These are phyloP conservation scores for Isotomurus palustris DNA, from an alignment of 2,888 invertebrate genomes.

Conservation along the genomic window DNA sequence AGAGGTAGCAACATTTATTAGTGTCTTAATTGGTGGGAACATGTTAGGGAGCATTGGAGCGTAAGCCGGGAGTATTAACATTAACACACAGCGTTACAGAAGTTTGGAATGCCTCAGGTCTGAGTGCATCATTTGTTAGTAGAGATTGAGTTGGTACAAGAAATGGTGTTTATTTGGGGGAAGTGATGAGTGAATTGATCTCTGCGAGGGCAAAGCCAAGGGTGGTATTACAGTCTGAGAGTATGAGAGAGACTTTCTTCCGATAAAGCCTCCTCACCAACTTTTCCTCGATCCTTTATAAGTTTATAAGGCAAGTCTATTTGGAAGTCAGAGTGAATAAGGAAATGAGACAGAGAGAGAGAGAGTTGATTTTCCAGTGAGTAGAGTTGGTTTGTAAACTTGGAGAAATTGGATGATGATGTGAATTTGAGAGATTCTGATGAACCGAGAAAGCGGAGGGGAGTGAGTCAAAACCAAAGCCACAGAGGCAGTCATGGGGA, in stretches of 20 bases:
- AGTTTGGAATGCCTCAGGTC: too few relatives aligned
- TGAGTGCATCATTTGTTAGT: too few relatives aligned
- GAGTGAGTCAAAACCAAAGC: not conserved
- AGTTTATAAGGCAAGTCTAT: not conserved
- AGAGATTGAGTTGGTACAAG: too few relatives aligned
- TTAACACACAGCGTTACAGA: too few relatives aligned
- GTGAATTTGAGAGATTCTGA: conserved; percentile 6
- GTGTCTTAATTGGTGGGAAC: too few relatives aligned
- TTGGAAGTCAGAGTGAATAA: too few relatives aligned
- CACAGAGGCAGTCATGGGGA: conserved; percentile 1
- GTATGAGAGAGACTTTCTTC: not conserved
- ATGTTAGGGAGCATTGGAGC: too few relatives aligned
- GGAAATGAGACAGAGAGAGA: too few relatives aligned
- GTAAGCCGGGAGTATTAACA: too few relatives aligned
- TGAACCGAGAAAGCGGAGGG: conserved; percentile 3
- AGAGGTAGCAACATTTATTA: too few relatives aligned
- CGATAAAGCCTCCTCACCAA: too few relatives aligned
- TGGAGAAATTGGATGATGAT: conserved; percentile 6
- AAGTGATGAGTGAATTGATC: conserved; percentile 6
- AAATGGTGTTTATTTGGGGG: conserved; percentile 6
- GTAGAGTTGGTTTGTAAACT: conserved; percentile 1
- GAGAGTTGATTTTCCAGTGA: conserved; percentile 29
- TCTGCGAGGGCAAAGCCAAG: conserved; percentile 2
- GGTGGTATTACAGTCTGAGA: conserved; percentile 1
- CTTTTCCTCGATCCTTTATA: not conserved